Evolutionary conservation across 2,113 vertebrate genomes (phyloP).

Genomic region (Paramormyrops kingsleyae): DNA sequence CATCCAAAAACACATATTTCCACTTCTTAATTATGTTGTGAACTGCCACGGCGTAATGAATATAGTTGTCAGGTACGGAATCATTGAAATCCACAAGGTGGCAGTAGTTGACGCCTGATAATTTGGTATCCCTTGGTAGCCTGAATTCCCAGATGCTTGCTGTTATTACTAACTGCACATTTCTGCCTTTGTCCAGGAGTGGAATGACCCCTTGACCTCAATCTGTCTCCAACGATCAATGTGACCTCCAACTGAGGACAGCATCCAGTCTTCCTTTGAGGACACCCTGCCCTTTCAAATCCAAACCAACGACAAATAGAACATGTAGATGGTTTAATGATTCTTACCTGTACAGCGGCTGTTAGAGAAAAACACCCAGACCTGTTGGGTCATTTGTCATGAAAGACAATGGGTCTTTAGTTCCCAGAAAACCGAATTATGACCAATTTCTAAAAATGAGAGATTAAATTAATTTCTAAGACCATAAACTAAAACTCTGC

Average conservation of each 20-base stretch:
- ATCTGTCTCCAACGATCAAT: background rate
- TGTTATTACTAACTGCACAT: background rate
- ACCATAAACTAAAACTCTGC: background rate
- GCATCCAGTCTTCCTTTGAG: background rate
- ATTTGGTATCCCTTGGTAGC: background rate
- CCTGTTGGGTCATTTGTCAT: background rate
- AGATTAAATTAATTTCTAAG: background rate
- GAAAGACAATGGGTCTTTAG: background rate
- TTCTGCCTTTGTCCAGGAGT: constrained; percentile 4
- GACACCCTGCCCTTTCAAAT: background rate
- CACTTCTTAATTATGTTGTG: background rate
- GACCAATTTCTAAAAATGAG: background rate
- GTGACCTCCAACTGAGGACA: background rate
- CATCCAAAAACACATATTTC: background rate
- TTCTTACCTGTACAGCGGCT: background rate
- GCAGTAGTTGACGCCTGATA: background rate
- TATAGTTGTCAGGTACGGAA: background rate
- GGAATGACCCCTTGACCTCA: background rate
- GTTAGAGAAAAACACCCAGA: background rate
- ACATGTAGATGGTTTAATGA: background rate
- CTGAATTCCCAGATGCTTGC: background rate
- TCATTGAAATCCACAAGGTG: background rate
- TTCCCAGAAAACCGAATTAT: background rate
- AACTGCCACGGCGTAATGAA: background rate
- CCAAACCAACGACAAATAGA: background rate